Evolutionary conservation across 2,113 vertebrate genomes (phyloP), one percentile per base, ranked within the genome.

Genomic region (Labeo catla): DNA sequence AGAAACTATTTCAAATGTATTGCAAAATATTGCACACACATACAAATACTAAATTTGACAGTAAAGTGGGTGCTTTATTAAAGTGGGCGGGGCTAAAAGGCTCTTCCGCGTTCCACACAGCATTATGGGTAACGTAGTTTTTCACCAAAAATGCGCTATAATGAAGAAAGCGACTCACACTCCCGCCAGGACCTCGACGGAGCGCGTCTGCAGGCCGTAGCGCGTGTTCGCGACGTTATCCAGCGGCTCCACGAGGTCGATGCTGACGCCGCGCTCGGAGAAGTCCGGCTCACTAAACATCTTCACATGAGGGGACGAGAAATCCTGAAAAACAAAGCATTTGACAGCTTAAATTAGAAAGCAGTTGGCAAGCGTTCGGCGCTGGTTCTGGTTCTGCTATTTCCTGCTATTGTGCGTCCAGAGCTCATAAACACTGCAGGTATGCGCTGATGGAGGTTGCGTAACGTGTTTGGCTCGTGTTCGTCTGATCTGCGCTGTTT

Each of bases 261-360:
- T 95, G 91, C 95, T 96, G 80, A 93, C 84, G 68, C 96, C 95
- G 87, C 96, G 96, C 36, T 95, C 91, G 23, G 94, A 94, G 54
- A 98, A 97, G 86, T 97, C 94, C 91, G 89, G 94, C 88, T 98
- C 96, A 74, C 92, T 96, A 91, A 96, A 98, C 97, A 99, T 96
- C 89, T 96, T 95, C 92, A 98, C 93, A 84, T 97, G 96, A 11
- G 97, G 96, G 43, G 94, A 93, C 59, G 95, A 92, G 90, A 97
- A 96, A 86, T 97, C 96, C 98, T 98, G 91, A 70, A 34, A 81
- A 85, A 86, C n/a, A 76, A 68, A 61, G 11, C 57, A 76, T 23
- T 50, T 86, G 0, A 47, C 43, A 7, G 43, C 43, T 81, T 45
- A 4, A 7, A n/a, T 70, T 8, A 36, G 80, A 8, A 13, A 10